Percentiles rank a stretch among this genome's conserved stretches.
Conservation (phyloP, 2,113 vertebrate genomes). For the Sinocyclocheilus maitianheensis region DNA sequence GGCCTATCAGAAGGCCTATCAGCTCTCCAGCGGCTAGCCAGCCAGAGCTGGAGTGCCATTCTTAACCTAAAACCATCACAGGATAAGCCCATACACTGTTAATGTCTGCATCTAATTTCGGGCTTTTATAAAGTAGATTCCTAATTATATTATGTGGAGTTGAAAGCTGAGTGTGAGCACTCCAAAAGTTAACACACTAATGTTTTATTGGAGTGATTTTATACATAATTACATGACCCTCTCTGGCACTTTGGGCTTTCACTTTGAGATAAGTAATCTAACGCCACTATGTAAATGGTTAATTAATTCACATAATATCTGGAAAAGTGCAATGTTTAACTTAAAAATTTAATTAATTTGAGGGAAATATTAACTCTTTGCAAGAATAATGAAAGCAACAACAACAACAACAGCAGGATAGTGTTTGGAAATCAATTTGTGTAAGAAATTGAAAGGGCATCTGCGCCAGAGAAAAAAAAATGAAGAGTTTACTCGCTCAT, state of each 20-base stretch:
- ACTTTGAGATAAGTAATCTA: constrained; percentile 79
- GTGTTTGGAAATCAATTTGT: constrained; percentile 53
- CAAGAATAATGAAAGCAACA: constrained; percentile 48
- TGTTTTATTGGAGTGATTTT: constrained; percentile 83
- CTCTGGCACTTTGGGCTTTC: constrained; percentile 76
- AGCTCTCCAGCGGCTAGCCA: constrained; percentile 67
- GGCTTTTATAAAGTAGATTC: constrained; percentile 67
- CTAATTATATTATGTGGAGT: constrained; percentile 76
- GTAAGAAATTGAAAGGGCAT: constrained; percentile 60
- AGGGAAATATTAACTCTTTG: constrained; percentile 29
- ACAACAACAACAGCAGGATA: constrained; percentile 40
- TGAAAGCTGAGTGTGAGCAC: constrained; percentile 68
- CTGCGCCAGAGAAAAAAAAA: not conserved
- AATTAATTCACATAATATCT: constrained; percentile 72
- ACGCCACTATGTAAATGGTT: constrained; percentile 71
- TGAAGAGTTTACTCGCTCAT: constrained; percentile 44
- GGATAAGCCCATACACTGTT: constrained; percentile 71
- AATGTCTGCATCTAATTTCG: constrained; percentile 70
- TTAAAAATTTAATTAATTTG: constrained; percentile 51
- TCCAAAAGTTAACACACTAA: constrained; percentile 77
- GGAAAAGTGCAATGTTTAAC: constrained; percentile 47
- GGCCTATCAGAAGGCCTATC: constrained; percentile 67
- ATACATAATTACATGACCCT: constrained; percentile 79
- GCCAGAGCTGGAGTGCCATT: constrained; percentile 71
- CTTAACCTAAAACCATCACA: constrained; percentile 74